Evolutionary conservation across 2,888 invertebrate species (phyloP).

Genomic region (Amphipyra berbera): DNA sequence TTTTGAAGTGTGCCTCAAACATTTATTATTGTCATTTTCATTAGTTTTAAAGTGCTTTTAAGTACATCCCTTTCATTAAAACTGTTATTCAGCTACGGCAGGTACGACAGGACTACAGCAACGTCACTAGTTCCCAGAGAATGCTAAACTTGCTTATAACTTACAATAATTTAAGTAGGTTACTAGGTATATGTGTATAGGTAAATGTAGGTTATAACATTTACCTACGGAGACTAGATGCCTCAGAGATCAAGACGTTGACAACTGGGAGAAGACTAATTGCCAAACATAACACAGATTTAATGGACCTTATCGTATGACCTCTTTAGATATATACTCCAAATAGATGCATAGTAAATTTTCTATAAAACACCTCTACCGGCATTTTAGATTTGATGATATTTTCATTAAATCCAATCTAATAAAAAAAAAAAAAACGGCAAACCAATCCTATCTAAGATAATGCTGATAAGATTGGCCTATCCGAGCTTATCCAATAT

Average conservation of each 20-base stretch:
- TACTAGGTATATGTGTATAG: background rate
- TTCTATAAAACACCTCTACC: too few species aligned
- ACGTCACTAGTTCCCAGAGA: too few species aligned
- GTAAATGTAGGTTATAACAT: background rate
- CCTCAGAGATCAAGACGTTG: constrained; percentile 19
- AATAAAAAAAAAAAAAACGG: constrained; percentile 27
- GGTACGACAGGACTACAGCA: too few species aligned
- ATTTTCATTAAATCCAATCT: constrained; percentile 15
- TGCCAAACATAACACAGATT: constrained; percentile 30
- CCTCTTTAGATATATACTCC: background rate
- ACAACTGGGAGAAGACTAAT: constrained; percentile 30
- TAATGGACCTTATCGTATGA: constrained; percentile 26
- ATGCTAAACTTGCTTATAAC: too few species aligned
- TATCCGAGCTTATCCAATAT: constrained; percentile 45
- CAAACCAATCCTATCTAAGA: constrained; percentile 29
- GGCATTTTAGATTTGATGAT: background rate
- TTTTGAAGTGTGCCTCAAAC: too few species aligned
- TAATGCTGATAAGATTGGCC: constrained; percentile 42
- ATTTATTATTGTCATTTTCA: too few species aligned
- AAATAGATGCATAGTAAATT: too few species aligned
- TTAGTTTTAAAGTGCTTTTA: too few species aligned
- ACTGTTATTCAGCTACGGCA: background rate
- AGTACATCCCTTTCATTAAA: background rate
- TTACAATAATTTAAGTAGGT: too few species aligned
- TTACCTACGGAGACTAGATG: constrained; percentile 14